Evolutionary conservation across 2,888 invertebrate genomes (phyloP).

Genomic region (Parascotia fuliginaria): DNA sequence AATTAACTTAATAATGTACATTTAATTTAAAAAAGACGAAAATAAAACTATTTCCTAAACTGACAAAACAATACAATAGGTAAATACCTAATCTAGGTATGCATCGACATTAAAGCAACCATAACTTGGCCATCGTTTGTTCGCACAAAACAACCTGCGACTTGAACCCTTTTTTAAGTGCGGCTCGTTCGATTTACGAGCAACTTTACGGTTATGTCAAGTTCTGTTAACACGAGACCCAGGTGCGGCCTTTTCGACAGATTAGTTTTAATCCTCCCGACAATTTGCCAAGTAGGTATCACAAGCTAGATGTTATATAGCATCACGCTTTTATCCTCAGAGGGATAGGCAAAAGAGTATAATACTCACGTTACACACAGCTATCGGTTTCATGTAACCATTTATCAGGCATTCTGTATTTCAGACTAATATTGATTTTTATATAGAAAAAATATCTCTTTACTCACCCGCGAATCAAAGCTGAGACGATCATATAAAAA

Average conservation of each 20-base stretch:
- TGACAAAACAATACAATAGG: not conserved
- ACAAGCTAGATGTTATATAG: not conserved
- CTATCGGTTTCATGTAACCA: too few relatives aligned
- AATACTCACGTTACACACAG: too few relatives aligned
- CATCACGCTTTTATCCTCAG: too few relatives aligned
- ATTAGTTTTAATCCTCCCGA: conserved; percentile 40
- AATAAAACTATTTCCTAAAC: too few relatives aligned
- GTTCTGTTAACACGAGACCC: conserved; percentile 54
- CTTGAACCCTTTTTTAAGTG: conserved; percentile 53
- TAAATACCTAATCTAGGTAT: not conserved
- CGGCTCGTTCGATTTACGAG: conserved; percentile 61
- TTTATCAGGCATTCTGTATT: too few relatives aligned
- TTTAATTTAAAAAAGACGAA: too few relatives aligned
- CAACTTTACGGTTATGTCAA: conserved; percentile 62
- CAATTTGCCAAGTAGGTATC: conserved; percentile 14
- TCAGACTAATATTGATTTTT: too few relatives aligned
- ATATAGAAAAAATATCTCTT: too few relatives aligned
- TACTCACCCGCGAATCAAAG: too few relatives aligned
- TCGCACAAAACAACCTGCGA: conserved; percentile 32
- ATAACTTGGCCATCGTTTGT: not conserved
- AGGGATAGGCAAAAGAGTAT: too few relatives aligned
- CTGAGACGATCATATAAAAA: too few relatives aligned
- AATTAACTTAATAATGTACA: too few relatives aligned
- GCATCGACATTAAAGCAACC: not conserved
- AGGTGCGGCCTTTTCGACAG: conserved; percentile 55